Evolutionary conservation across 2,797 vertebrate genomes (phyloP).

Genomic region (Phrynocephalus guinanensis): DNA sequence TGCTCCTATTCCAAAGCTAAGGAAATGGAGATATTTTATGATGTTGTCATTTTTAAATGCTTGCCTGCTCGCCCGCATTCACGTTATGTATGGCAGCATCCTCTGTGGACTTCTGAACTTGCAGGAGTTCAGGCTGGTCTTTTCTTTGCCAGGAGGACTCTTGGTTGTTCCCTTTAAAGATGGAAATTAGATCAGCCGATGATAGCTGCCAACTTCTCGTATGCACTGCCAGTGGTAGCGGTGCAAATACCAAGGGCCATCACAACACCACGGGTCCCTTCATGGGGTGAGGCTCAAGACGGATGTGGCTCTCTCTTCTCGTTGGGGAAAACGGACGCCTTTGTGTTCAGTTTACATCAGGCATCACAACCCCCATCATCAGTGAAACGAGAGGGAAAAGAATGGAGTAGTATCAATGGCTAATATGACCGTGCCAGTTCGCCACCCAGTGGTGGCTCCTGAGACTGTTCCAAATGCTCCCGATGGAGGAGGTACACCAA

Average conservation of each 20-base stretch:
- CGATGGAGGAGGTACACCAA: background rate
- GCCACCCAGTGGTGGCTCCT: conserved; percentile 77
- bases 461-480: conserved; percentile 39
- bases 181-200: conserved; percentile 41
- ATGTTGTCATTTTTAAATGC: background rate
- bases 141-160: conserved; percentile 13
- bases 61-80: background rate
- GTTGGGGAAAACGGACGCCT: conserved; percentile 57
- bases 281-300: conserved; percentile 20
- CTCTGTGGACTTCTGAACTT: background rate
- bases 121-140: background rate
- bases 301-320: conserved; percentile 17
- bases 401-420: conserved; percentile 24
- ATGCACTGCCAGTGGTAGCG: conserved; percentile 40
- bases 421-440: conserved; percentile 70
- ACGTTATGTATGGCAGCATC: conserved; percentile 19
- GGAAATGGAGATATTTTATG: background rate
- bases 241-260: conserved; percentile 39
- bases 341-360: conserved; percentile 51
- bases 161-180: conserved; percentile 47
- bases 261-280: conserved; percentile 53
- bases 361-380: background rate
- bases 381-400: background rate
- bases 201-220: background rate
- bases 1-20: background rate